phyloP scores from a whole-genome alignment of 2,888 invertebrate species.

The Tortrix viridana region DNA sequence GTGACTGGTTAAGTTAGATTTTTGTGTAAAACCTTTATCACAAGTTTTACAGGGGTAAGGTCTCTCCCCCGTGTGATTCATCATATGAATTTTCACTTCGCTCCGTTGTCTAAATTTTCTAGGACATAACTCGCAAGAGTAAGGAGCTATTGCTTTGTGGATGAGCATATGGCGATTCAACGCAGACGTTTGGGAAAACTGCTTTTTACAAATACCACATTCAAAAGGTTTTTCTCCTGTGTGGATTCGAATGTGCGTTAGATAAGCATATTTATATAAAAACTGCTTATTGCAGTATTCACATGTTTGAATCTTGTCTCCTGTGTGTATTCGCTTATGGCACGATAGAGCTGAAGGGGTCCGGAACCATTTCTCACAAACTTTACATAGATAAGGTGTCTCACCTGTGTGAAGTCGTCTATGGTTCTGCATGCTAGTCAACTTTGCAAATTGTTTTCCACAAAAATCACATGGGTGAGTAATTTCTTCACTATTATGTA shows the following conservation, averaged over 20 bases:
- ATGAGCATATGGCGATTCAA: not conserved
- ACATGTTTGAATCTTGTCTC: not conserved
- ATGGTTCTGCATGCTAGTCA: not conserved
- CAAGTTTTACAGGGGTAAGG: no score
- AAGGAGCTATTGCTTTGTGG: not conserved
- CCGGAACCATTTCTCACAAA: not conserved
- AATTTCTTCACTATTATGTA: not conserved
- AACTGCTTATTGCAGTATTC: conserved; percentile 1
- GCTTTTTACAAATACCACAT: not conserved
- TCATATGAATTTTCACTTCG: not conserved
- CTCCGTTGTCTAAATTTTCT: not conserved
- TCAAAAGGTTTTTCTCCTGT: not conserved
- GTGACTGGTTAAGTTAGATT: not conserved
- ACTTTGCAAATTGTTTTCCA: not conserved
- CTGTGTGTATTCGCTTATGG: not conserved
- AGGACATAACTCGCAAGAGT: not conserved
- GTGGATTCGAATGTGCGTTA: not conserved
- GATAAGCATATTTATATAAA: not conserved
- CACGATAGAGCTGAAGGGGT: not conserved
- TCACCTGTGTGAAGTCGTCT: not conserved
- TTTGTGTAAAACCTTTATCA: not conserved
- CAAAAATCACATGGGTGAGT: not conserved
- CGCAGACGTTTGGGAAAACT: not conserved
- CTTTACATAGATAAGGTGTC: not conserved
- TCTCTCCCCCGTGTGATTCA: no score